Conservation (phyloP, 2,888 invertebrate genomes). For the Meliscaeva auricollis region DNA sequence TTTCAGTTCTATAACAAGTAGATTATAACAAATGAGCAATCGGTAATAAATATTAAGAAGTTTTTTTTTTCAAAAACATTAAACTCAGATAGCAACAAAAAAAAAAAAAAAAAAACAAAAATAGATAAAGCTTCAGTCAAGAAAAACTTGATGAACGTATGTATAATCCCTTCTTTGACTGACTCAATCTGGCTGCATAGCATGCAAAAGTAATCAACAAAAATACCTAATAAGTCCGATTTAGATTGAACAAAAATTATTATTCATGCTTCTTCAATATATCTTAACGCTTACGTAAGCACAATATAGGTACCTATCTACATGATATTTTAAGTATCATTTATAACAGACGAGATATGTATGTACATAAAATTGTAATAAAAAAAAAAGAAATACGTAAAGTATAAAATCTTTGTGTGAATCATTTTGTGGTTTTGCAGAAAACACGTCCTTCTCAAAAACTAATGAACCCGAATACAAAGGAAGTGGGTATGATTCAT, state of each 20-base stretch:
- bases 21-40: conserved; percentile 20
- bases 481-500: conserved; percentile 68
- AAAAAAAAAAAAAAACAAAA: too few species aligned
- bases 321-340: background rate
- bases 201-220: conserved; percentile 4
- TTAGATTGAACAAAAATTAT: conserved; percentile 2
- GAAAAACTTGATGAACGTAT: too few species aligned
- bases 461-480: conserved; percentile 54
- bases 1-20: conserved; percentile 20
- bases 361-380: background rate
- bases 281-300: conserved; percentile 45
- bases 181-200: background rate
- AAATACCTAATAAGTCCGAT: conserved; percentile 4
- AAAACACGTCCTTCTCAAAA: conserved; percentile 60
- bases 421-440: conserved; percentile 68
- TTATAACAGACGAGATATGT: background rate
- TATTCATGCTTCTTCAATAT: conserved; percentile 26
- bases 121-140: too few species aligned
- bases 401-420: conserved; percentile 40
- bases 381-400: background rate
- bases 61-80: too few species aligned
- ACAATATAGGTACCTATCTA: background rate
- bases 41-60: background rate
- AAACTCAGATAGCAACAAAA: too few species aligned
- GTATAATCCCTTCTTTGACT: background rate